Evolutionary conservation across 2,888 invertebrate species (phyloP).

Genomic region (Amblyteles armatorius): DNA sequence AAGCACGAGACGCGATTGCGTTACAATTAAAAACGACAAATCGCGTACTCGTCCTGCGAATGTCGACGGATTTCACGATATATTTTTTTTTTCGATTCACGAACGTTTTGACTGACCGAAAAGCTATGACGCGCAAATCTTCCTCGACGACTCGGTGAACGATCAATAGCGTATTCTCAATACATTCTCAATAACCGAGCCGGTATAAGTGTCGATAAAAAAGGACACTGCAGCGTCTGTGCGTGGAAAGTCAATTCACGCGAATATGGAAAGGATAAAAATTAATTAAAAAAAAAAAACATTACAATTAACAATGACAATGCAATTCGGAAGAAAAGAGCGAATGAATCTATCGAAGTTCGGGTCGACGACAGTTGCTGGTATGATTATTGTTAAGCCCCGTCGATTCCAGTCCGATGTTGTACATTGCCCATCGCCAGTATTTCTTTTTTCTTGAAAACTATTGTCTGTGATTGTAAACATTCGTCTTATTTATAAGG

Average conservation of each 20-base stretch:
- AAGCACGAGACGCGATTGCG: background rate
- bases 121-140: conserved; percentile 14
- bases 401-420: conserved; percentile 67
- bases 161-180: conserved; percentile 6
- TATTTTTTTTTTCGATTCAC: background rate
- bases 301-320: background rate
- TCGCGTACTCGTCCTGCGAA: conserved; percentile 15
- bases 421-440: conserved; percentile 37
- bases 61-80: conserved; percentile 11
- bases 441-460: conserved; percentile 63
- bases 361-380: conserved; percentile 49
- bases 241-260: background rate
- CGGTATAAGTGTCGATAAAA: conserved; percentile 1
- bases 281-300: background rate
- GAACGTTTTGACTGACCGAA: conserved; percentile 17
- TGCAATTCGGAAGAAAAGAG: background rate
- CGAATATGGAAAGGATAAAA: conserved; percentile 1
- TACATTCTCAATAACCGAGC: no score
- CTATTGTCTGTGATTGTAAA: conserved; percentile 72
- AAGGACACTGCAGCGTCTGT: background rate
- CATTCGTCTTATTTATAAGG: conserved; percentile 61
- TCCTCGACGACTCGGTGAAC: conserved; percentile 28
- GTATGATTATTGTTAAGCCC: conserved; percentile 66
- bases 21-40: background rate
- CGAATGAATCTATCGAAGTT: conserved; percentile 33